These are phyloP conservation scores for Aspidoscelis tigris DNA, from an alignment of 2,113 vertebrate species.

Conservation along the genomic window DNA sequence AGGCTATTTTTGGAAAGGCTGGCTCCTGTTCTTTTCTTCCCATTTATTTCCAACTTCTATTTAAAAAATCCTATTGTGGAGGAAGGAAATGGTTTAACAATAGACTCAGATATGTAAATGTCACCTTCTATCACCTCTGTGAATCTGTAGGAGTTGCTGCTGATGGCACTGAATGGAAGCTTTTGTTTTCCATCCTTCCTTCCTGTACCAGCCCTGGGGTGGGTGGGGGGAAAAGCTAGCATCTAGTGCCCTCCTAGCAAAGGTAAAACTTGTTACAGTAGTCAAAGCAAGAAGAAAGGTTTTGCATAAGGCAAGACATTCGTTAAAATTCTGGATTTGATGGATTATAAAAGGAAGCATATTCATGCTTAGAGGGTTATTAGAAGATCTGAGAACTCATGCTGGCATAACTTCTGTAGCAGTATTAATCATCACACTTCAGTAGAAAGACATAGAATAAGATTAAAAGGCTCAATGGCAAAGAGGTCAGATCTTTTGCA, in stretches of 20 bases:
- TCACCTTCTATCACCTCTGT: constrained; percentile 7
- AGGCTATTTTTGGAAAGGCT: not conserved
- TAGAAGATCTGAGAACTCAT: constrained; percentile 59
- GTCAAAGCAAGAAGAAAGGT: constrained; percentile 46
- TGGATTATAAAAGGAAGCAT: constrained; percentile 44
- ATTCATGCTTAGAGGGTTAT: constrained; percentile 36
- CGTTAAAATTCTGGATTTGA: constrained; percentile 46
- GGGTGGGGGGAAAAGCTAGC: not conserved
- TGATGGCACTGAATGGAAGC: not conserved
- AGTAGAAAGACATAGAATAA: constrained; percentile 15
- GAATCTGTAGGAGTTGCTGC: constrained; percentile 14
- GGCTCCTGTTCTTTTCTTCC: not conserved
- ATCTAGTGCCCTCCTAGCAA: not conserved
- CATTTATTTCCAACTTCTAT: not conserved
- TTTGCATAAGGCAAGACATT: constrained; percentile 36
- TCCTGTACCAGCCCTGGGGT: not conserved
- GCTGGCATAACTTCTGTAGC: constrained; percentile 41
- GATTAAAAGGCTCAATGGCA: constrained; percentile 47
- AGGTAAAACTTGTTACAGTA: constrained; percentile 34
- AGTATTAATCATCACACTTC: constrained; percentile 40
- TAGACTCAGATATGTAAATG: constrained; percentile 4
- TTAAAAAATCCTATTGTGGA: constrained; percentile 15
- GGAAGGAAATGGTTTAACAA: not conserved
- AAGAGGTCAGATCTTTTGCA: constrained; percentile 24
- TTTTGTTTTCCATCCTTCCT: not conserved